Conservation (phyloP, 1,140 invertebrate species). For the Myzus persicae region DNA sequence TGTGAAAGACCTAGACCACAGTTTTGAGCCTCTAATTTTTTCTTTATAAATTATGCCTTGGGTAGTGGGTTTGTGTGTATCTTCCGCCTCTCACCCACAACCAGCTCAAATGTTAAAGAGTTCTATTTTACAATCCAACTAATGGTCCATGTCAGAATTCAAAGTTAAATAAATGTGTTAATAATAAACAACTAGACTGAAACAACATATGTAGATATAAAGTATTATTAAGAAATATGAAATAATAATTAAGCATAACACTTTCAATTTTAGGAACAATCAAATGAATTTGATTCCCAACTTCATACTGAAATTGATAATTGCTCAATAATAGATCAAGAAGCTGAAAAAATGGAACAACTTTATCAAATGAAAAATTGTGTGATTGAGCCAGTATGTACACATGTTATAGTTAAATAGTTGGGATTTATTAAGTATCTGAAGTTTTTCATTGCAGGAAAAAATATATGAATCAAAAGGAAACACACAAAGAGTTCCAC, state of each 20-base stretch:
- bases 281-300: not conserved
- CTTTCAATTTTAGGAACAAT: not conserved
- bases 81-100: too few species aligned
- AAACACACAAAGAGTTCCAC: conserved; percentile 9
- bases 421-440: not conserved
- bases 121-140: too few species aligned
- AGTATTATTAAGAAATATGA: not conserved
- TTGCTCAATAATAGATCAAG: conserved; percentile 18
- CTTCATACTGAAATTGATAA: not conserved
- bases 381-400: not conserved
- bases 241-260: not conserved
- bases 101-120: too few species aligned
- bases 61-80: too few species aligned
- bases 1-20: too few species aligned
- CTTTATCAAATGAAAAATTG: conserved; percentile 29
- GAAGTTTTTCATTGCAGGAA: not conserved
- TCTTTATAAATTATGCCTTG: too few species aligned
- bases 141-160: too few species aligned
- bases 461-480: not conserved
- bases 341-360: conserved; percentile 27
- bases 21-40: too few species aligned
- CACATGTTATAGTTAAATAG: not conserved
- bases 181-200: not conserved
- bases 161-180: too few species aligned
- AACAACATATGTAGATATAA: not conserved